Evolutionary conservation across 2,797 vertebrate genomes (phyloP), one percentile per base, ranked within the genome.

Genomic region (Limosa lapponica): DNA sequence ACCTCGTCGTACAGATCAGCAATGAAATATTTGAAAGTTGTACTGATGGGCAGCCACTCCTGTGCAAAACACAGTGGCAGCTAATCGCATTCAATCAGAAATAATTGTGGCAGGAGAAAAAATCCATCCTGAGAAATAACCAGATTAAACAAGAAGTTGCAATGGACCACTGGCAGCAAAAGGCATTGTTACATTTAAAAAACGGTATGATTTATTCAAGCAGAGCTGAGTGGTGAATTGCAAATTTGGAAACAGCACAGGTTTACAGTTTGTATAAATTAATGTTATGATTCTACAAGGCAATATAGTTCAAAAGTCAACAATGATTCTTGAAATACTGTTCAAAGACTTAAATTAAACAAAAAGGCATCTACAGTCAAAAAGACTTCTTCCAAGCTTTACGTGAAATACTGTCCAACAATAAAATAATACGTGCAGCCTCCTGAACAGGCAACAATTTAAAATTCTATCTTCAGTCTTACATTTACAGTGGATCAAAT

Each of bases 381-480:
- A 77, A 72, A 94, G 57, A 48, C 49, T 89, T 79, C 25, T 72
- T 74, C 58, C 51, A 89, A 82, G 64, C 44, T 82, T 81, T 52
- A n/a, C 0, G 2, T 48, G 36, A 94, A 88, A 82, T 86, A 88
- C 22, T 70, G 71, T 89, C 54, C 85, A 72, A 55, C 24, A 72
- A 73, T 61, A 83, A 96, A 97, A 74, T 58, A 66, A 59, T 15
- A 10, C 25, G 41, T 93, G 54, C 49, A 77, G 75, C 22, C 70
- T 95, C 89, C 84, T 77, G 90, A 91, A 78, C 69, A 78, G 64
- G n/a, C 66, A 97, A 92, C 74, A 87, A 70, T 58, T 92, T 86
- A 3, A 79, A 91, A 92, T 84, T 89, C 89, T 81, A 22, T 85
- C 64, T 90, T 87, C 66, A 41, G 69, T 57, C 34, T 82, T 85